Evolutionary conservation across 1,140 invertebrate species (phyloP).

Genomic region (Scaptomyza hsui): DNA sequence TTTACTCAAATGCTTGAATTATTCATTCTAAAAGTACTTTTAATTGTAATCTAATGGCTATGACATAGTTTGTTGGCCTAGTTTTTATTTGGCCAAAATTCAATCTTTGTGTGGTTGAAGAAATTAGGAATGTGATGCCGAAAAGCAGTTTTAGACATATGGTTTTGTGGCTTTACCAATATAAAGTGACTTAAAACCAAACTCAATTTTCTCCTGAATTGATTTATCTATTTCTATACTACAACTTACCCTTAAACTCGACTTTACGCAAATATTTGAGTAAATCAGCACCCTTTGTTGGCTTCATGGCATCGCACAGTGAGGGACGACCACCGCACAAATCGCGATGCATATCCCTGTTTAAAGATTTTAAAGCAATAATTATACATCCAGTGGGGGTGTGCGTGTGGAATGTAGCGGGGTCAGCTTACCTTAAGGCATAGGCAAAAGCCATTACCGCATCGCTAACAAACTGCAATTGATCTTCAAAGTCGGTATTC

Average conservation of each 20-base stretch:
- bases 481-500: slow-evolving; percentile 93
- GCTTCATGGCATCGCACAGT: slow-evolving; percentile 94
- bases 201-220: no score
- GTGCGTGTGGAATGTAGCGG: slow-evolving; percentile 25
- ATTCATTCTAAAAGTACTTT: not conserved
- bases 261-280: slow-evolving; percentile 93
- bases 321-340: slow-evolving; percentile 90
- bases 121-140: no score
- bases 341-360: slow-evolving; percentile 92
- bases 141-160: no score
- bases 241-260: slow-evolving; percentile 90
- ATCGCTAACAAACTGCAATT: slow-evolving; percentile 96
- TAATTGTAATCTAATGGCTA: not conserved
- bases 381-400: not conserved
- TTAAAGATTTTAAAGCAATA: slow-evolving; percentile 4
- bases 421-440: slow-evolving; percentile 89
- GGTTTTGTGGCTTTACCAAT: no score
- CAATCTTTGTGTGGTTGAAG: no score
- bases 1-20: not conserved
- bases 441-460: slow-evolving; percentile 96
- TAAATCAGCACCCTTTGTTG: slow-evolving; percentile 92
- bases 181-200: no score
- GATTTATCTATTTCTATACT: no score
- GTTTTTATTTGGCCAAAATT: not conserved
- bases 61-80: not conserved